Base-by-base conservation (phyloP, 1,140 invertebrate species). In the Ostrea edulis region DNA sequence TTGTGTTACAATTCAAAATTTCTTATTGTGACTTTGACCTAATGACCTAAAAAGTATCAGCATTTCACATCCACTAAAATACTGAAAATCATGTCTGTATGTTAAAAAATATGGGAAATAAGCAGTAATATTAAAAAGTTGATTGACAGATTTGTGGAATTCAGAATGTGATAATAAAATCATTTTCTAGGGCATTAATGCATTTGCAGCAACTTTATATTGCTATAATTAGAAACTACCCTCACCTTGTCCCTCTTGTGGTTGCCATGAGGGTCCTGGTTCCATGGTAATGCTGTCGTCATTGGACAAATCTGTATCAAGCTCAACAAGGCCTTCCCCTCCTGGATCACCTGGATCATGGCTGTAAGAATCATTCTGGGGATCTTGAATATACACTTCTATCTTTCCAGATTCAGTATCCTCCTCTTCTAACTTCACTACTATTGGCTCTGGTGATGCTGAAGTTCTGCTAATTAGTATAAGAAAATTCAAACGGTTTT, bases 201-300 rank as follows among this genome's bases (percentile, higher is more conserved):
- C 29, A 25, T 77, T 77, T 35, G 25, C 68, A 77, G 68, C 29
- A 77, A 77, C 68, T 77, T 77, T 25, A 14, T 35, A 22, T 17
- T 62, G 35, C 2, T 44, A 44, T 62, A 62, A 14, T 20, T 20
- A 62, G 0, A 62, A 62, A 62, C 7, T 0, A 0, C 35, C 68
- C 68, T 35, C 68, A 77, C 68, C 68, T 77, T 77, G 68, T 2
- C 29, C 68, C 2, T 77, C 68, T 25, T 29, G 22, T 35, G 25
- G 3, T 12, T 12, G 29, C 22, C 29, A 29, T n/a, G 65, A 25
- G 8, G 22, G 25, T 25, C 68, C 68, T 29, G 22, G 68, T 8
- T 77, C 68, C 68, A 77, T 77, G 29, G 22, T 77, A 9, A 77
- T 77, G 68, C 68, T 77, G 25, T 29, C 68, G 35, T 77, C 68